Percentiles rank a stretch among this genome's conserved stretches.
Conservation (phyloP, 2,113 vertebrate genomes). For the Catharus bicknelli region DNA sequence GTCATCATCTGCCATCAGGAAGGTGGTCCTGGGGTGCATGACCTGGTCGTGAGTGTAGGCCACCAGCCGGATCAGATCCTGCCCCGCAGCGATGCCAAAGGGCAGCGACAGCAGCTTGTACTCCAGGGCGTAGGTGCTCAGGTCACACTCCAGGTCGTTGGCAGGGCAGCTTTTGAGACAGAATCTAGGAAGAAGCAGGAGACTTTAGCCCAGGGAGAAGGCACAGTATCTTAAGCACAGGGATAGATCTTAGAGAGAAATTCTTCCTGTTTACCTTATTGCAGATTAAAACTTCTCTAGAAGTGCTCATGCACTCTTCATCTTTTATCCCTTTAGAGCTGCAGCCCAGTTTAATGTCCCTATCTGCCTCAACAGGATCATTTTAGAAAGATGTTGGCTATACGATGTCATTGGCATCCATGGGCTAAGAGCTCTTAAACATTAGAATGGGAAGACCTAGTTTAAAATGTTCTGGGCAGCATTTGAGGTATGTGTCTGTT, state of each 20-base stretch:
- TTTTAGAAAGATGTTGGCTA: background rate
- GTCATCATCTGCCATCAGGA: conserved; percentile 85
- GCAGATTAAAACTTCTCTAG: background rate
- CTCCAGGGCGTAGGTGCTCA: conserved; percentile 91
- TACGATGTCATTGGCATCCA: fast-evolving
- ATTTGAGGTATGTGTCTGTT: background rate
- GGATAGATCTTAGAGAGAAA: background rate
- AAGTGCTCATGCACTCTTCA: background rate
- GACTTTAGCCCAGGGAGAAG: background rate
- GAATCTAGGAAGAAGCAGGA: conserved; percentile 77
- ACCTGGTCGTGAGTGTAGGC: conserved; percentile 95
- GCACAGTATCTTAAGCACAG: background rate
- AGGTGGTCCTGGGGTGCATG: conserved; percentile 91
- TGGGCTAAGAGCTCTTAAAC: background rate
- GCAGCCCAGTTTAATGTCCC: background rate
- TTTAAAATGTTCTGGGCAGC: background rate
- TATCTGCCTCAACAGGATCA: background rate
- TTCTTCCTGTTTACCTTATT: background rate
- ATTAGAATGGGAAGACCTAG: background rate
- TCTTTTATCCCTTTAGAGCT: background rate
- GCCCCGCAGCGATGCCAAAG: conserved; percentile 91
- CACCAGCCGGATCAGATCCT: conserved; percentile 94
- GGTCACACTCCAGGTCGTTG: conserved; percentile 91
- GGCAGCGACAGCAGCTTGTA: conserved; percentile 96
- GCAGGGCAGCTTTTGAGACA: conserved; percentile 91